Conservation (phyloP, 2,888 invertebrate species). For the Pristionchus japonicus region DNA sequence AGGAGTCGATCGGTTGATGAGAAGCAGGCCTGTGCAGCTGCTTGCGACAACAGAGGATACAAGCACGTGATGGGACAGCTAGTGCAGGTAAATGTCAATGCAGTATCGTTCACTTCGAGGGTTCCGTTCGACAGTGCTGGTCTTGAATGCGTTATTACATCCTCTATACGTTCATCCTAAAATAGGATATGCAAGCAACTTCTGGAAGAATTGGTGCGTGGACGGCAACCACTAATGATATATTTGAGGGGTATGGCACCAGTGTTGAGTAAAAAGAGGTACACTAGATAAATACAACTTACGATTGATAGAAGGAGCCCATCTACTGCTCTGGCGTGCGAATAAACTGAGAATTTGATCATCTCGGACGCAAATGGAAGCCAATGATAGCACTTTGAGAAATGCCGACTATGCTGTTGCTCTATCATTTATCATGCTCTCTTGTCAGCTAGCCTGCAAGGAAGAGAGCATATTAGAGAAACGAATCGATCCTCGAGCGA, state of each 20-base stretch:
- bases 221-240: too few species aligned
- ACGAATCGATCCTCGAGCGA: not conserved
- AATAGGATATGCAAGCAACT: too few species aligned
- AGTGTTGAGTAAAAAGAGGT: too few species aligned
- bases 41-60: slow-evolving; percentile 15
- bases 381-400: not conserved
- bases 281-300: too few species aligned
- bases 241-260: too few species aligned
- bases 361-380: not conserved
- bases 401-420: not conserved
- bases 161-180: too few species aligned
- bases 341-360: not conserved
- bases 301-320: too few species aligned
- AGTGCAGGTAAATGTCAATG: slow-evolving; percentile 45
- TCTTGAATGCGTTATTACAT: too few species aligned
- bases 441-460: not conserved
- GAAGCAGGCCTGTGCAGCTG: not conserved
- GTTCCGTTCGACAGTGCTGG: too few species aligned
- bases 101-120: too few species aligned
- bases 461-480: too few species aligned
- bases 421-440: not conserved
- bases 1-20: slow-evolving; percentile 23
- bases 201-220: too few species aligned
- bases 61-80: slow-evolving; percentile 42
- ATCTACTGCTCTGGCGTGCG: not conserved